Percentiles rank a stretch among this genome's conserved stretches.
These are phyloP conservation scores for Hippocampus barbouri DNA, from an alignment of 2,113 vertebrate genomes.

Conservation along the genomic window DNA sequence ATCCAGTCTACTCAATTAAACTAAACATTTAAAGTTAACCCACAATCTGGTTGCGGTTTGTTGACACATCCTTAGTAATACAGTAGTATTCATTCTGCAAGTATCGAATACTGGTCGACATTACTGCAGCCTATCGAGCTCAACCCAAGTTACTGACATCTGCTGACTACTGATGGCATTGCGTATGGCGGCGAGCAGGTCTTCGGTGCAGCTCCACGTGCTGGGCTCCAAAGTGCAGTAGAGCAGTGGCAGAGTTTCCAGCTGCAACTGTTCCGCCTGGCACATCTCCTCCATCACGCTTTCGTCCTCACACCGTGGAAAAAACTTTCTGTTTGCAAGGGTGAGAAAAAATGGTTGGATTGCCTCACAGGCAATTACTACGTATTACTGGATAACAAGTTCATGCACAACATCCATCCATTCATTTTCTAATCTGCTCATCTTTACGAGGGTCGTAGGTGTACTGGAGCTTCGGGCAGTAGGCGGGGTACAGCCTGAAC, in stretches of 20 bases:
- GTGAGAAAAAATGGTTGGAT: not conserved
- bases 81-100: not conserved
- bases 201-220: slow-evolving; percentile 69
- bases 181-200: slow-evolving; percentile 63
- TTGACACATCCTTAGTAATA: not conserved
- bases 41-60: not conserved
- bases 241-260: slow-evolving; percentile 71
- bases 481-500: no score
- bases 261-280: slow-evolving; percentile 69
- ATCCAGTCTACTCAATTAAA: not conserved
- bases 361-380: not conserved
- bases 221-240: slow-evolving; percentile 65
- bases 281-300: slow-evolving; percentile 65
- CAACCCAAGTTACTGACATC: slow-evolving; percentile 70
- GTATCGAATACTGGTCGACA: not conserved
- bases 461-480: no score
- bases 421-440: no score
- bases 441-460: no score
- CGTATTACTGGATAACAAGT: not conserved
- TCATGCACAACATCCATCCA: not conserved
- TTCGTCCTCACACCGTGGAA: slow-evolving; percentile 59
- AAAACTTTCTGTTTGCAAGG: slow-evolving; percentile 63
- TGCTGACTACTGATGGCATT: slow-evolving; percentile 67
- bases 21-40: not conserved
- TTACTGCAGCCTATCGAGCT: slow-evolving; percentile 65